Percentiles rank a stretch among this genome's conserved stretches.
phyloP scores from a whole-genome alignment of 1,140 invertebrate genomes.

The Anoplolepis gracilipes region DNA sequence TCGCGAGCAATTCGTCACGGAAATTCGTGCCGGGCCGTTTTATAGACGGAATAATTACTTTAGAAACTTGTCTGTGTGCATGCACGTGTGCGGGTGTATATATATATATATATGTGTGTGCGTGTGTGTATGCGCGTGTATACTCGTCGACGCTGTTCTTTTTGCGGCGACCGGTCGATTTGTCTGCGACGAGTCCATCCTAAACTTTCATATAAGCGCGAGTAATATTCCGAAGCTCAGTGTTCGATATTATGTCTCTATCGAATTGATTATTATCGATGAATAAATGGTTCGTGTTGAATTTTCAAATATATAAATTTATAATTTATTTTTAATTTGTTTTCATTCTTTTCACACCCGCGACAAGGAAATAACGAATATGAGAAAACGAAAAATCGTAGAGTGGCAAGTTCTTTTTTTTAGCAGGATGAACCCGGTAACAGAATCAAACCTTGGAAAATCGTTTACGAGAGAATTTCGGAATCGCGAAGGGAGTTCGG shows the following conservation, averaged over 20 bases:
- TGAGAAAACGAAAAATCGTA: background rate
- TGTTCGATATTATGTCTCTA: slow-evolving; percentile 16
- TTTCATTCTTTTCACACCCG: background rate
- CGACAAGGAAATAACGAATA: background rate
- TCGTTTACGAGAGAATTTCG: slow-evolving; percentile 65
- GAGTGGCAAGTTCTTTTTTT: background rate
- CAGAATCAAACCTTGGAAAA: slow-evolving; percentile 60
- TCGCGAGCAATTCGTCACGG: slow-evolving; percentile 58
- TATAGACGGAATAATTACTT: slow-evolving; percentile 62
- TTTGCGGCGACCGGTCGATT: slow-evolving; percentile 36
- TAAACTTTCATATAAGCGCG: background rate
- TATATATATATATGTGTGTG: background rate
- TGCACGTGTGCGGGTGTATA: background rate
- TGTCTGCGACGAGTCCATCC: slow-evolving; percentile 3
- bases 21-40: slow-evolving; percentile 58
- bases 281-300: background rate
- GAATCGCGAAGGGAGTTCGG: slow-evolving; percentile 71
- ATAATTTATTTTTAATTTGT: background rate
- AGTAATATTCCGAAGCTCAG: background rate
- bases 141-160: slow-evolving; percentile 6
- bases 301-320: background rate
- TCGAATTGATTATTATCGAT: background rate
- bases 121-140: background rate
- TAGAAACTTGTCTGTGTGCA: background rate
- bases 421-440: slow-evolving; percentile 1